These are phyloP conservation scores for Sardina pilchardus DNA, from an alignment of 2,113 vertebrate genomes.

Conservation along the genomic window DNA sequence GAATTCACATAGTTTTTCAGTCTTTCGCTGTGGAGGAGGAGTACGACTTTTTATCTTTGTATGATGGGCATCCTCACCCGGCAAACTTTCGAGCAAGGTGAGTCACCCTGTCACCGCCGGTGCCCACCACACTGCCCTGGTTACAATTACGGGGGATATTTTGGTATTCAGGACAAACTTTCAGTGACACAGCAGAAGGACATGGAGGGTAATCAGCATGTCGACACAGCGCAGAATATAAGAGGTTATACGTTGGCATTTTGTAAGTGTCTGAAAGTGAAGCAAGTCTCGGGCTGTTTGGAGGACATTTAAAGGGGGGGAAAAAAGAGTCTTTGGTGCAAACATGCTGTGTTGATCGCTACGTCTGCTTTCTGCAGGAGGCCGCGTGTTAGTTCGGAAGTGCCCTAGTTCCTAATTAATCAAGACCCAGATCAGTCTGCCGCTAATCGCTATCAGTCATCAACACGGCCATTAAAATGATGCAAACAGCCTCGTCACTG, in stretches of 20 bases:
- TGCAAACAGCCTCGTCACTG: background rate
- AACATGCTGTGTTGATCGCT: background rate
- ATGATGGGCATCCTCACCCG: constrained; percentile 94
- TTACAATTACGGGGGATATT: background rate
- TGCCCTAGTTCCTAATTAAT: background rate
- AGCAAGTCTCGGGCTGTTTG: background rate
- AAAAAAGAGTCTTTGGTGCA: background rate
- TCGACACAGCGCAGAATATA: background rate
- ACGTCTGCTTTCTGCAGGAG: background rate
- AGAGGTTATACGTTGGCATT: background rate
- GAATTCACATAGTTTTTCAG: constrained; percentile 98
- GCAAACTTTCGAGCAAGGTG: constrained; percentile 95
- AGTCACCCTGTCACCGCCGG: constrained; percentile 46
- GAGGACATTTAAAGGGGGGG: background rate
- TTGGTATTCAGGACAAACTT: constrained; percentile 18
- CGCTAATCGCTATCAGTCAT: background rate
- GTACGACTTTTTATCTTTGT: constrained; percentile 98
- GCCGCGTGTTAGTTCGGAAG: background rate
- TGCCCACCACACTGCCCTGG: background rate
- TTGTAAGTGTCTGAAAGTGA: background rate
- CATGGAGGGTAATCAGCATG: background rate
- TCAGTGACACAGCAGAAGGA: background rate
- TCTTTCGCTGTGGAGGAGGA: constrained; percentile 99
- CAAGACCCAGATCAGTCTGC: background rate
- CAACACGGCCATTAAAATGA: background rate